phyloP scores from a whole-genome alignment of 2,797 vertebrate genomes.

The Pseudotriccus pelzelni region DNA sequence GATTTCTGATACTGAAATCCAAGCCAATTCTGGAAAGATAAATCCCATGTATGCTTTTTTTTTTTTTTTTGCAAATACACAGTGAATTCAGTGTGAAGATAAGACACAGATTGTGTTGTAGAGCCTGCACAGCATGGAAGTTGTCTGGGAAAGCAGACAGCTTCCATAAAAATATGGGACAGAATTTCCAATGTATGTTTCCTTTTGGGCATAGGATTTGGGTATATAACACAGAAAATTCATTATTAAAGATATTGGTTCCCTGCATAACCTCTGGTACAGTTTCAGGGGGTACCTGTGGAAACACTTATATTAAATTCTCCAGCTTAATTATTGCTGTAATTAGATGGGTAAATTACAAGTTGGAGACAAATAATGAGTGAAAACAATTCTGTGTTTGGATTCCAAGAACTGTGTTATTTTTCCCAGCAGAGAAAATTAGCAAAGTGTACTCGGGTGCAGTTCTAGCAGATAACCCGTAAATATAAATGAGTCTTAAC shows the following conservation, averaged over 20 bases:
- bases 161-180: not conserved
- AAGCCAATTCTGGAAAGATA: not conserved
- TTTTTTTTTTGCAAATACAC: not conserved
- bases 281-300: not conserved
- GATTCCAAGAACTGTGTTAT: not conserved
- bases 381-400: not conserved
- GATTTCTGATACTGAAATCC: not conserved
- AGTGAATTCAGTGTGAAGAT: not conserved
- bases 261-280: not conserved
- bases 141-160: constrained; percentile 4
- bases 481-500: not conserved
- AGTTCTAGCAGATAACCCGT: not conserved
- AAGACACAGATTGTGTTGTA: not conserved
- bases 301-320: not conserved
- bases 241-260: not conserved
- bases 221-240: not conserved
- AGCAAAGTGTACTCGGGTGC: not conserved
- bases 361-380: not conserved
- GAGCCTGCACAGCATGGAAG: not conserved
- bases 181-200: not conserved
- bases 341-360: not conserved
- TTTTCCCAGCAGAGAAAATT: constrained; percentile 7
- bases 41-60: not conserved
- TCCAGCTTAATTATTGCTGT: not conserved
- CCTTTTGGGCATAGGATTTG: not conserved